Base-by-base conservation (phyloP, 1,140 invertebrate genomes). In the Pseudomyrmex pallidus region DNA sequence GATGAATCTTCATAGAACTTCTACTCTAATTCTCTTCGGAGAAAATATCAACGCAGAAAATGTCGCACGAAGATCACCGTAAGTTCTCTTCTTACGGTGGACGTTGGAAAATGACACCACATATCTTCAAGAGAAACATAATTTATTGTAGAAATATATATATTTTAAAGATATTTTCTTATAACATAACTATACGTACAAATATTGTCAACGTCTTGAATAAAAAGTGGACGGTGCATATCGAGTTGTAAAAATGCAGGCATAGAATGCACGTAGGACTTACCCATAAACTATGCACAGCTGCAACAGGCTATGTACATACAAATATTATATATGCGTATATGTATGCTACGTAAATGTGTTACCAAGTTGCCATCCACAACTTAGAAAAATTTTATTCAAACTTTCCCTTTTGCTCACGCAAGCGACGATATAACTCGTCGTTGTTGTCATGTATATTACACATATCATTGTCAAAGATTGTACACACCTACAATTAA, bases 381-480 rank as follows among this genome's bases (percentile, higher is more conserved):
- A 77, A 46, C 62, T 66, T 20, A 25, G n/a, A 77, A 66, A 77
- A 77, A 67, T 66, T 76, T 54, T 67, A 67, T 67, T 77, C 48
- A 7, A 4, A 77, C 46, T 77, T 77, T 56, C 62, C 48, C 25
- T 77, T 77, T 77, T n/a, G 62, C 17, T 76, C 25, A 35, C 9
- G 44, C 44, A 20, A 48, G n/a, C 59, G 22, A 66, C 22, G 25
- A 76, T 66, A 15, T 56, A 67, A 76, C 22, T 2, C 73, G 63
- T 64, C 46, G 48, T 64, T 62, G 46, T 48, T 50, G 25, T 76
- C 61, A 56, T 52, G 12, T 52, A 52, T 59, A 17, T 59, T 17
- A 57, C 54, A 17, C 9, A 8, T 59, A n/a, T 59, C 57, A 52
- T 52, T 52, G 50, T 52, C 35, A 35, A 35, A 35, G 5, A 35